These are phyloP conservation scores for Corticium candelabrum DNA, from an alignment of 37 sponge, comb jelly and placozoan species.

Conservation along the genomic window DNA sequence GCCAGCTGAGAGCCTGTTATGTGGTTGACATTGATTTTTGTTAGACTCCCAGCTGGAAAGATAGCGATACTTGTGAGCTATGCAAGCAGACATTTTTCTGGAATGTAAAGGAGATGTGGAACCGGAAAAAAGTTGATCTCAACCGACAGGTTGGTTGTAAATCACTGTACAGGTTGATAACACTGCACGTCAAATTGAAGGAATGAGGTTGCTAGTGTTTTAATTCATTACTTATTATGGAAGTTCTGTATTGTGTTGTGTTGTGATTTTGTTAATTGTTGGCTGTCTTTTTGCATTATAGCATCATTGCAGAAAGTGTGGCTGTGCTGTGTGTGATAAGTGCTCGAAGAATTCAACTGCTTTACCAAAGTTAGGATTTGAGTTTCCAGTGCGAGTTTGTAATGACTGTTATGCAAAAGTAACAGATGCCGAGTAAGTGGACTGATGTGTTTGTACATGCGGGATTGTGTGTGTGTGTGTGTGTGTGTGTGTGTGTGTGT, in stretches of 20 bases:
- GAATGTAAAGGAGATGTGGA: constrained; percentile 93
- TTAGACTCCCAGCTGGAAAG: constrained; percentile 84
- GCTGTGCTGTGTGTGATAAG: constrained; percentile 72
- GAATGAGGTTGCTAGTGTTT: no score
- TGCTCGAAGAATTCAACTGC: constrained; percentile 68
- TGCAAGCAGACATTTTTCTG: constrained; percentile 93
- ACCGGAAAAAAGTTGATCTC: constrained; percentile 60
- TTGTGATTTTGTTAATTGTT: background rate
- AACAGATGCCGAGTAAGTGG: constrained; percentile 83
- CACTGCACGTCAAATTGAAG: no score
- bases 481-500: no score
- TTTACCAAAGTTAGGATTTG: constrained; percentile 89
- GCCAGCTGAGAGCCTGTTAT: background rate
- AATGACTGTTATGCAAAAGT: constrained; percentile 68
- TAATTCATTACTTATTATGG: background rate
- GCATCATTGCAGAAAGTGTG: constrained; percentile 99
- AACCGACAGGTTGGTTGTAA: constrained; percentile 83
- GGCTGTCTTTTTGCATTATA: constrained; percentile 10
- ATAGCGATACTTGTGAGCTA: constrained; percentile 68
- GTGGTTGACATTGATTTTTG: background rate
- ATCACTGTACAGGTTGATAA: no score
- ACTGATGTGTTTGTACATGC: background rate
- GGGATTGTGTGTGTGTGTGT: no score
- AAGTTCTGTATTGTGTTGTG: background rate
- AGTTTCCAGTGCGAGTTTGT: constrained; percentile 91